phyloP scores from a whole-genome alignment of 2,797 vertebrate species.

The Sebastes wilsoni region DNA sequence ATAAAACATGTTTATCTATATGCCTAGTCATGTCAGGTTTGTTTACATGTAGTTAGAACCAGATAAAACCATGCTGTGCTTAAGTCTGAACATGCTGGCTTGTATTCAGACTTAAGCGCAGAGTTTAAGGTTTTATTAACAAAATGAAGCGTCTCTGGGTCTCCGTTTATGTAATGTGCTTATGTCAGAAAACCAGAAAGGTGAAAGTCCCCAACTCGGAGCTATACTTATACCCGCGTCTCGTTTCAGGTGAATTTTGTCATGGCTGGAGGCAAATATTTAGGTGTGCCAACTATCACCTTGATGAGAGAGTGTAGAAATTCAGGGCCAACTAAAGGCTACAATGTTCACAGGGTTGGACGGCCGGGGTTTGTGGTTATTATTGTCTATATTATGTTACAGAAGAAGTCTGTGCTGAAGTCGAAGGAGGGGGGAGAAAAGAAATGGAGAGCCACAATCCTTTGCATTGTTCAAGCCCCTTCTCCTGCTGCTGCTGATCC shows the following conservation, averaged over 20 bases:
- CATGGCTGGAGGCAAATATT: neutral
- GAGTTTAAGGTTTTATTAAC: neutral
- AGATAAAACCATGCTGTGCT: neutral
- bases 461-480: constrained; percentile 74
- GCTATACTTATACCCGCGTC: neutral
- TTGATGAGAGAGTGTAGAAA: constrained; percentile 8
- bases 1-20: neutral
- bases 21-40: neutral
- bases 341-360: constrained; percentile 10
- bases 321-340: constrained; percentile 11
- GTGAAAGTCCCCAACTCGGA: neutral
- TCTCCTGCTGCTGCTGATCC: constrained; percentile 40
- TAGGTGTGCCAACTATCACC: constrained; percentile 15
- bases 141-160: neutral
- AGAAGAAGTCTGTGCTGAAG: constrained; percentile 49
- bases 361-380: constrained; percentile 58
- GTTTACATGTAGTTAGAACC: neutral
- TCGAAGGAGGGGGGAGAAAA: neutral
- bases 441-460: constrained; percentile 72
- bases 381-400: constrained; percentile 70
- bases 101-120: neutral
- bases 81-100: neutral
- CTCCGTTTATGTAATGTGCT: constrained; percentile 4
- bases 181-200: neutral
- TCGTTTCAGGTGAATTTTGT: neutral